Evolutionary conservation across 1,140 invertebrate genomes (phyloP).

Genomic region (Panagrolaimus sp.): DNA sequence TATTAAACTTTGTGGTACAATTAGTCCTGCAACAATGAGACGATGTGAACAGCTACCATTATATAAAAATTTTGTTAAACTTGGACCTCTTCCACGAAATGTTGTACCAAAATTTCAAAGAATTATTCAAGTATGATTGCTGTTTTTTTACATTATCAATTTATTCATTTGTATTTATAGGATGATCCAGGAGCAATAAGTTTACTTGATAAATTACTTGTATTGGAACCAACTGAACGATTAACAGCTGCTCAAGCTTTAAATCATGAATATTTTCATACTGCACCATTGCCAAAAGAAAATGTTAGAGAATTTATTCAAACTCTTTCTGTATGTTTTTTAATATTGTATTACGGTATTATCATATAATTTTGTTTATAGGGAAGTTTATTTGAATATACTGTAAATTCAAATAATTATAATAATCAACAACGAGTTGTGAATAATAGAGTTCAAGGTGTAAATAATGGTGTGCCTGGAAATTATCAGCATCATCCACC

Average conservation of each 20-base stretch:
- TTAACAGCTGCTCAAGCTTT: constrained; percentile 83
- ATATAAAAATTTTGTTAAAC: constrained; percentile 62
- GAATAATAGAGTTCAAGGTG: no score
- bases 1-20: constrained; percentile 89
- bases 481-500: no score
- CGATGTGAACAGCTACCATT: constrained; percentile 85
- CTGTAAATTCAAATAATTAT: no score
- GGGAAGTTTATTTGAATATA: no score
- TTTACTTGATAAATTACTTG: not conserved
- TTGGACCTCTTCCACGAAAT: not conserved
- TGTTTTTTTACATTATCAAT: constrained; percentile 85
- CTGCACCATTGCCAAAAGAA: constrained; percentile 77
- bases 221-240: constrained; percentile 75
- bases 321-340: constrained; percentile 32
- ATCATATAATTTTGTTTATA: no score
- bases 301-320: constrained; percentile 46
- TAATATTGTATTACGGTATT: not conserved
- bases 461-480: no score
- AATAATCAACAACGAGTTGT: no score
- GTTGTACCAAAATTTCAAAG: not conserved
- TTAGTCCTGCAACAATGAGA: constrained; percentile 82
- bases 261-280: constrained; percentile 98
- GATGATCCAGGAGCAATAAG: constrained; percentile 71
- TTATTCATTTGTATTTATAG: constrained; percentile 82
- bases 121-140: constrained; percentile 66